Evolutionary conservation across 2,113 vertebrate species (phyloP).

Genomic region (Pogona vitticeps): DNA sequence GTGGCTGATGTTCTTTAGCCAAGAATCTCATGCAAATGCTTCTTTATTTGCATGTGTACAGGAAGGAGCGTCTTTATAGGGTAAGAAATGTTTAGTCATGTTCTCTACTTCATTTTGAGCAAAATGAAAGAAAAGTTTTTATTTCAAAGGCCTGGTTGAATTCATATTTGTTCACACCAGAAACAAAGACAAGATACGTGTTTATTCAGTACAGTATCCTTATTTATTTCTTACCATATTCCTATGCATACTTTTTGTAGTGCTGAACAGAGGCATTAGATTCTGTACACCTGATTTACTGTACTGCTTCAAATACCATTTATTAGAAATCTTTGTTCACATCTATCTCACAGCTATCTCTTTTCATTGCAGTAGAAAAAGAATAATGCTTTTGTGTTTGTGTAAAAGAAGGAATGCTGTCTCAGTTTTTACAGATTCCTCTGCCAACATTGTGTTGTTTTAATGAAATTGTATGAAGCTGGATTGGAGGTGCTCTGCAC

Average conservation of each 20-base stretch:
- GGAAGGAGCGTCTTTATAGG: no score
- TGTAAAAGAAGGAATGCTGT: background rate
- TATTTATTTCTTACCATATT: background rate
- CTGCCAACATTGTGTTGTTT: background rate
- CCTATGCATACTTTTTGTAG: no score
- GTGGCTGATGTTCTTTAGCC: no score
- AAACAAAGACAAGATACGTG: background rate
- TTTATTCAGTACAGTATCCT: background rate
- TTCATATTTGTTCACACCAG: background rate
- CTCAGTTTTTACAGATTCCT: background rate
- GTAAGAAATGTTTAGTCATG: background rate
- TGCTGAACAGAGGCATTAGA: background rate
- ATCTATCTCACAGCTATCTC: background rate
- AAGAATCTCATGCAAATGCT: background rate
- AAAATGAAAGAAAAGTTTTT: constrained; percentile 33
- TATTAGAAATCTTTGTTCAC: constrained; percentile 23
- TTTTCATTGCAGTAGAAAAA: constrained; percentile 10
- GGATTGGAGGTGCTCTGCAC: constrained; percentile 7
- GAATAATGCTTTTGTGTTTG: constrained; percentile 14
- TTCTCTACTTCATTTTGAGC: background rate
- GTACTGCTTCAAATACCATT: background rate
- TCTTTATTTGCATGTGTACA: background rate
- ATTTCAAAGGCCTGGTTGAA: background rate
- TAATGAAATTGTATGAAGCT: background rate
- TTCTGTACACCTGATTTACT: background rate